A percentile compares a stretch with the other conserved stretches of the same genome.
Conservation (phyloP, 2,797 vertebrate species). For the Pogonophryne albipinna region DNA sequence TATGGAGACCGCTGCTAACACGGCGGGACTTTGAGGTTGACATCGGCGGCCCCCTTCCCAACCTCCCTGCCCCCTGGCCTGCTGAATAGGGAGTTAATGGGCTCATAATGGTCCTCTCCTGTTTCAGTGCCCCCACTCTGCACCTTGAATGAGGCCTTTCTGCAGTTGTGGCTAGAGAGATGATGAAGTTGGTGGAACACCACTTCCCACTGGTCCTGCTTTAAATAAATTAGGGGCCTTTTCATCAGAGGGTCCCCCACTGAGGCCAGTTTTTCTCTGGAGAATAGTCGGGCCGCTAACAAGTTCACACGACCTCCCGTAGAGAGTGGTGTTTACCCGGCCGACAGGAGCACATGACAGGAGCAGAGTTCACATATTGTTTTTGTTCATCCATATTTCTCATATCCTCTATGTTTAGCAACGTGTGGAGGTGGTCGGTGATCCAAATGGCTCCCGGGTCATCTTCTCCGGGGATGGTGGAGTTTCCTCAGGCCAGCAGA, state of each 20-base stretch:
- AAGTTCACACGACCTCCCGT: slow-evolving; percentile 73
- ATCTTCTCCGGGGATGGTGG: slow-evolving; percentile 66
- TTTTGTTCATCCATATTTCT: slow-evolving; percentile 58
- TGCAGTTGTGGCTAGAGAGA: slow-evolving; percentile 71
- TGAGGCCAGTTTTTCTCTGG: slow-evolving; percentile 64
- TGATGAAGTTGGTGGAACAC: slow-evolving; percentile 76
- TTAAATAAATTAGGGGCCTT: slow-evolving; percentile 82
- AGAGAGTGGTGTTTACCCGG: slow-evolving; percentile 60
- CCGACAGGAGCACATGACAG: slow-evolving; percentile 44
- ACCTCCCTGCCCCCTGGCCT: slow-evolving; percentile 52
- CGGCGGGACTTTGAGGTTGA: slow-evolving; percentile 68
- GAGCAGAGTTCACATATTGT: slow-evolving; percentile 61
- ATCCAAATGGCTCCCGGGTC: slow-evolving; percentile 76
- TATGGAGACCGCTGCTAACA: slow-evolving; percentile 60
- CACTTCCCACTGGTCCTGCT: slow-evolving; percentile 72
- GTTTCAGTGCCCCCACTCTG: slow-evolving; percentile 71
- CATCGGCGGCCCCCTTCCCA: slow-evolving; percentile 67
- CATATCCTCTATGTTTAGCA: slow-evolving; percentile 68
- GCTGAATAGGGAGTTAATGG: slow-evolving; percentile 78
- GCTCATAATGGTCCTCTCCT: slow-evolving; percentile 81
- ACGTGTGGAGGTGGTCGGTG: slow-evolving; percentile 62
- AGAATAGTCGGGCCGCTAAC: slow-evolving; percentile 59
- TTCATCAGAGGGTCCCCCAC: slow-evolving; percentile 62
- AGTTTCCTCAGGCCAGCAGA: slow-evolving; percentile 59
- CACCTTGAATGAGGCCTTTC: slow-evolving; percentile 78